Conservation (phyloP, 2,113 vertebrate genomes). For the Leptodactylus fuscus region DNA sequence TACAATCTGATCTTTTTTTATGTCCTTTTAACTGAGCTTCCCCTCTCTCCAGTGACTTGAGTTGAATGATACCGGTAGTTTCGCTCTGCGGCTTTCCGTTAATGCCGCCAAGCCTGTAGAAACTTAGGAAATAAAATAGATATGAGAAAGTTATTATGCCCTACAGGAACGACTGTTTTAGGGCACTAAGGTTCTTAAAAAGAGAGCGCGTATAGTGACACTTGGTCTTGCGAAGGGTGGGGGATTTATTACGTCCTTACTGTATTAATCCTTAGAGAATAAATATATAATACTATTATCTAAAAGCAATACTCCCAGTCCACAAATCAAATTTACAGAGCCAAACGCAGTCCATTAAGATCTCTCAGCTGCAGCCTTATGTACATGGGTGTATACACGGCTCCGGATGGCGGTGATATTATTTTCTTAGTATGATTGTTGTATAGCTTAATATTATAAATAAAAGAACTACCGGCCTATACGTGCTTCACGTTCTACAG, state of each 20-base stretch:
- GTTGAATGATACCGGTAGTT: neutral
- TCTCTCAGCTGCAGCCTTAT: neutral
- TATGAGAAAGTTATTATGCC: constrained; percentile 16
- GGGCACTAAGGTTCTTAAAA: neutral
- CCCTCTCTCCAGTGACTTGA: neutral
- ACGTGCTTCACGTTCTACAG: no score
- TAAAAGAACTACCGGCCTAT: no score
- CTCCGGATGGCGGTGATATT: neutral
- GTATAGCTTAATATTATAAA: no score
- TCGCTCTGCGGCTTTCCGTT: neutral
- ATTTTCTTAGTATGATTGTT: no score
- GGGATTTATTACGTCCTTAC: neutral
- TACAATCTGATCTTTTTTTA: neutral
- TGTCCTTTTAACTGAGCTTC: neutral
- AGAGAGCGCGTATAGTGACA: neutral
- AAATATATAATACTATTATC: neutral
- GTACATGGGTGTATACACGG: neutral
- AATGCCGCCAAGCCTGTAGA: neutral
- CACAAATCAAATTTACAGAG: neutral
- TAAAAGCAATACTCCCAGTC: neutral
- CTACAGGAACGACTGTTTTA: neutral
- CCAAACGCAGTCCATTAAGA: neutral
- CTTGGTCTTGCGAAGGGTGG: neutral
- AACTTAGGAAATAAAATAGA: neutral
- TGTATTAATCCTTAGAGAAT: neutral